Base-by-base conservation (phyloP, 92 coral and sea anemone genomes). In the Epizoanthus illoricatus region DNA sequence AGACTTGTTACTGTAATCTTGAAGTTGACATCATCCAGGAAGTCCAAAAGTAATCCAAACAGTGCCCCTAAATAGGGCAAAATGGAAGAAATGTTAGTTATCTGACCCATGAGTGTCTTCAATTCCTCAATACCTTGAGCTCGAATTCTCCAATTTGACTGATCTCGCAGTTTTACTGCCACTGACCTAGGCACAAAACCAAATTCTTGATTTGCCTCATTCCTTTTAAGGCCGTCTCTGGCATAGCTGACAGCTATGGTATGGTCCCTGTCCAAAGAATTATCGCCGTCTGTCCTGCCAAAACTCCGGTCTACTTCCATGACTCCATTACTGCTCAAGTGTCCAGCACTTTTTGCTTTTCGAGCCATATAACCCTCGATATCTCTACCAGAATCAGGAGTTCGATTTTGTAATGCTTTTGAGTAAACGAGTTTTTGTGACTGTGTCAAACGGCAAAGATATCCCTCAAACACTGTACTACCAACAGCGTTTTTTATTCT, bases 81-180 rank as follows among this genome's bases (percentile, higher is more conserved):
- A 71, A 97, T 80, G 33, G 89, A 84, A 49, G 86, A 64, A 11
- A 92, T 81, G 81, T 97, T 90, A 5, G 86, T 92, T 73, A 91
- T 84, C 79, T 91, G 90, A 16, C 91, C 97, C 90, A 94, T 92
- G 64, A 89, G 90, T 73, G 87, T 90, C 61, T 89, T 90, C 68
- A 97, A 81, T 81, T 97, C 99, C 69, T 97, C 99, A 61, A 97
- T 94, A 65, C 99, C 99, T 71, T 92, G 93, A 7, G 93, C 98
- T 60, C 97, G 76, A 41, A 91, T 61, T 74, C 97, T 87, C 99
- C 99, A 97, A 84, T 97, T 94, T 54, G 97, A 81, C 57, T 93
- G 94, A 92, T 97, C 97, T 78, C 89, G 80, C 18, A 97, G 89
- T 88, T 97, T 97, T 21, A 76, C 87, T 84, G 88, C 83, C 74